phyloP scores from a whole-genome alignment of 2,113 vertebrate genomes.

The Malurus elegans region DNA sequence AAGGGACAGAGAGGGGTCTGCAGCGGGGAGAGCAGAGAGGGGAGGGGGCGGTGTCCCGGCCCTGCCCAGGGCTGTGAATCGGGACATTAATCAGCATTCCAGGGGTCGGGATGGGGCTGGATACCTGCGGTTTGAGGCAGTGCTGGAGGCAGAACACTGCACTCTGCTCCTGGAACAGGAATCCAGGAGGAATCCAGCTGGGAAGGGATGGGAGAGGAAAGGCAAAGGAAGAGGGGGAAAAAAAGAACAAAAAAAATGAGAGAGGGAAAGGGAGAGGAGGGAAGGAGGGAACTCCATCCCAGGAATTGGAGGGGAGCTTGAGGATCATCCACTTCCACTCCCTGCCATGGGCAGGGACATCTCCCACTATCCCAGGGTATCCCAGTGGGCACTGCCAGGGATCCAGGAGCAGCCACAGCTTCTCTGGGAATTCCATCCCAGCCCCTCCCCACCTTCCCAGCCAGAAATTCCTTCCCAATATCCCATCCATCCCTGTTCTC shows the following conservation, averaged over 20 bases:
- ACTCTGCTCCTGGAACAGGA: background rate
- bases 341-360: background rate
- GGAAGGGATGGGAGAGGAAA: background rate
- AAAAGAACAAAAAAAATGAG: background rate
- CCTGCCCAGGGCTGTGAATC: background rate
- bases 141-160: background rate
- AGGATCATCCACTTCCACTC: background rate
- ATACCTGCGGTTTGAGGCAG: constrained; percentile 39
- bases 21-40: background rate
- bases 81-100: background rate
- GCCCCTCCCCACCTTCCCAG: background rate
- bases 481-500: background rate
- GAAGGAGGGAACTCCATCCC: too few relatives aligned
- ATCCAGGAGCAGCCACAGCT: background rate
- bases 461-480: background rate
- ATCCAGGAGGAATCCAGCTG: background rate
- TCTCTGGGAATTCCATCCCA: background rate
- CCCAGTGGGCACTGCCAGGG: background rate
- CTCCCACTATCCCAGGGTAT: fast-evolving
- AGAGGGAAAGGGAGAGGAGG: fast-evolving
- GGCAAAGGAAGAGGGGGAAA: fast-evolving
- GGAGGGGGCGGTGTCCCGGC: background rate
- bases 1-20: background rate
- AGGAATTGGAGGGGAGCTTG: background rate
- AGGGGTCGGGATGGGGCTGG: constrained; percentile 8